Conservation (phyloP, 2,888 invertebrate species). For the Atethmia centrago region DNA sequence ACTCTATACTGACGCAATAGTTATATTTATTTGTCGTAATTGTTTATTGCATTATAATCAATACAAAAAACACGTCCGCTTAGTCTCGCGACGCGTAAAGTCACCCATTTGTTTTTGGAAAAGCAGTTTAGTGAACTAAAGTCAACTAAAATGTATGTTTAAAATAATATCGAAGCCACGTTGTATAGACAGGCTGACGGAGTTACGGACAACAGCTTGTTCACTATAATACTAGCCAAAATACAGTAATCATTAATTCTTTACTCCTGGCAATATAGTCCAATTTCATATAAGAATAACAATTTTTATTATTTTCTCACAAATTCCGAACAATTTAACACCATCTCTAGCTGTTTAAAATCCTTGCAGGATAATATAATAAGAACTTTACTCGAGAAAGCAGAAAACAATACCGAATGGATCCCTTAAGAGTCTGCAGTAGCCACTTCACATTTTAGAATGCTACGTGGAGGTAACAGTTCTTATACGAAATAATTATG, state of each 20-base stretch:
- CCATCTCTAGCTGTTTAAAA: not conserved
- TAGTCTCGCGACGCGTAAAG: too few relatives aligned
- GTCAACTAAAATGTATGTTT: too few relatives aligned
- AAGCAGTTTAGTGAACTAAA: not conserved
- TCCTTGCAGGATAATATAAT: not conserved
- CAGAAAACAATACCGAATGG: conserved; percentile 1
- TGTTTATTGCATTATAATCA: too few relatives aligned
- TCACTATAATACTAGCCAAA: not conserved
- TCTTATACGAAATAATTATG: not conserved
- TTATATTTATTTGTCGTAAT: too few relatives aligned
- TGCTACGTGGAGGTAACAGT: too few relatives aligned
- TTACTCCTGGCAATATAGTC: not conserved
- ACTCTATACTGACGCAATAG: too few relatives aligned
- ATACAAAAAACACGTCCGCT: too few relatives aligned
- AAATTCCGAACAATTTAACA: too few relatives aligned
- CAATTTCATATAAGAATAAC: too few relatives aligned
- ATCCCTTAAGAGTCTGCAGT: too few relatives aligned
- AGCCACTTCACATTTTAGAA: not conserved
- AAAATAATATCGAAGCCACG: too few relatives aligned
- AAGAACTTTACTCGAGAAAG: not conserved
- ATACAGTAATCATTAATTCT: not conserved
- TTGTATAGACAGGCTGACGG: not conserved
- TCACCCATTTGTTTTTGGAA: not conserved
- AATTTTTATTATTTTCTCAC: too few relatives aligned
- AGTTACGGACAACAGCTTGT: not conserved